Percentiles rank a stretch among this genome's conserved stretches.
These are phyloP conservation scores for Sinella curviseta DNA, from an alignment of 1,140 invertebrate species.

Conservation along the genomic window DNA sequence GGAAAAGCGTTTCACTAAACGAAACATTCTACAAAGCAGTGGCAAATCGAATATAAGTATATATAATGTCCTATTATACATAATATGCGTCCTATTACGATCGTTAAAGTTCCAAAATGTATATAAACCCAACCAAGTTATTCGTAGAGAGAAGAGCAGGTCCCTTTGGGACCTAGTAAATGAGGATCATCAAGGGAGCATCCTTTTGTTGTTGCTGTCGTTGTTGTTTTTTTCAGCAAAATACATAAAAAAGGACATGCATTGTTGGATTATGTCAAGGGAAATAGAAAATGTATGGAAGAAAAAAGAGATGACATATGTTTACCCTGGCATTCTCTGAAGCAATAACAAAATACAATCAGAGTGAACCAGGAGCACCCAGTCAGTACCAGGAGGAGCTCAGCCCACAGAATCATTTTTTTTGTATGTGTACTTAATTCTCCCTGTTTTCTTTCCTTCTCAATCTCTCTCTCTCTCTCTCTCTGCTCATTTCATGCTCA, in stretches of 20 bases:
- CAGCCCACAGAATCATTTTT: neutral
- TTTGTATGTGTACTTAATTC: neutral
- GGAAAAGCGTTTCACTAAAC: neutral
- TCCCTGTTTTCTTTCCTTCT: no score
- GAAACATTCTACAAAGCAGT: neutral
- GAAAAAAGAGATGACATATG: slow-evolving; percentile 1
- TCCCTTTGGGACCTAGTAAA: neutral
- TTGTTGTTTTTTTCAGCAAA: slow-evolving; percentile 2
- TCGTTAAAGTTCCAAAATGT: no score
- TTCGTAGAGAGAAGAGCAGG: neutral
- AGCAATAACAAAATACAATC: neutral
- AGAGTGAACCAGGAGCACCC: neutral
- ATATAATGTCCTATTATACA: no score
- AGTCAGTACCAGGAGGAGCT: neutral
- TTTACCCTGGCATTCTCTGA: slow-evolving; percentile 3
- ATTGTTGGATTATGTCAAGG: neutral
- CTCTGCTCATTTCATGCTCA: slow-evolving; percentile 8
- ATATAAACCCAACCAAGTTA: neutral
- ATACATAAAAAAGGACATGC: neutral
- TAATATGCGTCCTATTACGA: no score
- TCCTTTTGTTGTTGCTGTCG: slow-evolving; percentile 12
- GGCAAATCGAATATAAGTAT: neutral
- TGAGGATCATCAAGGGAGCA: slow-evolving; percentile 12
- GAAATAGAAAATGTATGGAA: neutral
- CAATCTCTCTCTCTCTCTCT: neutral